A percentile compares a stretch with the other conserved stretches of the same genome.
Conservation (phyloP, 2,888 invertebrate genomes). For the Troides helena region DNA sequence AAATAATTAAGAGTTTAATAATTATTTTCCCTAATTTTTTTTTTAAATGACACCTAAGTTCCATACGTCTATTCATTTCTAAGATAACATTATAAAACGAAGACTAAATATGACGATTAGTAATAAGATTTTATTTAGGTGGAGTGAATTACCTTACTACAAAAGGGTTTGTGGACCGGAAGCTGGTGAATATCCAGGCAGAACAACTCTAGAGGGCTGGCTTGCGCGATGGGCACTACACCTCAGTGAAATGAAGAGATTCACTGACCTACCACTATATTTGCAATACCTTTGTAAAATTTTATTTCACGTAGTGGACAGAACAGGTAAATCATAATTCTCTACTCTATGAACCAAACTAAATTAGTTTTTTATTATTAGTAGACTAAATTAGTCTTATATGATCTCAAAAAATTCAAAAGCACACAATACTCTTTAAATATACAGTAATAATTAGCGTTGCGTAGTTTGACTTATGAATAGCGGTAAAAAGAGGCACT, state of each 20-base stretch:
- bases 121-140: constrained; percentile 43
- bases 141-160: constrained; percentile 69
- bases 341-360: no score
- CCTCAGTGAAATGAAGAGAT: constrained; percentile 64
- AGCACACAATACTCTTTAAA: no score
- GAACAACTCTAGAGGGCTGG: constrained; percentile 85
- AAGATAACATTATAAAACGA: no score
- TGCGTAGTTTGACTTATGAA: no score
- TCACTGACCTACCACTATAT: constrained; percentile 86
- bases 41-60: neutral
- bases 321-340: constrained; percentile 75
- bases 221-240: constrained; percentile 84
- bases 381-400: no score
- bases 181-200: constrained; percentile 66
- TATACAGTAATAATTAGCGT: no score
- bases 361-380: no score
- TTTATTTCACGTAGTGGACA: constrained; percentile 85
- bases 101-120: neutral
- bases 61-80: no score
- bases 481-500: no score
- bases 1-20: constrained; percentile 12
- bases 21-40: constrained; percentile 9
- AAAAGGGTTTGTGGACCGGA: constrained; percentile 69
- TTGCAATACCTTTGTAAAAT: constrained; percentile 87
- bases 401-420: no score